phyloP scores from a whole-genome alignment of 2,113 vertebrate species.

The Anhinga anhinga region DNA sequence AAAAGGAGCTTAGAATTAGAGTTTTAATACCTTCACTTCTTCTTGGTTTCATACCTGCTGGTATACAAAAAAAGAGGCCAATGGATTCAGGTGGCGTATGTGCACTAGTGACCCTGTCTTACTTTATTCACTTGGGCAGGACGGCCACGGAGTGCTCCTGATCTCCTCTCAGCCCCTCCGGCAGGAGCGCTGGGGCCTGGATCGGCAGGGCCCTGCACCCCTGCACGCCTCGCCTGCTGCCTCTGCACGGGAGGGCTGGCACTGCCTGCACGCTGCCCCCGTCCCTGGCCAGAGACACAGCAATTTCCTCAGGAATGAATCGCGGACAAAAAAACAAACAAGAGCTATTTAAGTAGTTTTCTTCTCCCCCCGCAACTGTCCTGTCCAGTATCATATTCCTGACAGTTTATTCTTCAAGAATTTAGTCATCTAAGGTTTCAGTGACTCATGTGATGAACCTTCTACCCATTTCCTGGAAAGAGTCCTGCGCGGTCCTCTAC shows the following conservation, averaged over 20 bases:
- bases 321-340: not conserved
- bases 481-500: not conserved
- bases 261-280: not conserved
- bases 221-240: not conserved
- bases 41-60: not conserved
- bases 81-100: not conserved
- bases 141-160: not conserved
- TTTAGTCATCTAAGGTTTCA: conserved; percentile 47
- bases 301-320: conserved; percentile 61
- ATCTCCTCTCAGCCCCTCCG: not conserved
- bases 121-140: not conserved
- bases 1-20: not conserved
- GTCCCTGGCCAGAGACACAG: not conserved
- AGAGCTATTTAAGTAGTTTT: conserved; percentile 34
- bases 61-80: not conserved
- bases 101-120: not conserved
- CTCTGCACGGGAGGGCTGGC: not conserved
- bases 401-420: conserved; percentile 49
- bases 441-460: conserved; percentile 55
- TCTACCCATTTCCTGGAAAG: conserved; percentile 48
- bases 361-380: not conserved
- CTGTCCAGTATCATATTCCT: conserved; percentile 39
- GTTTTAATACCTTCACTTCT: not conserved
- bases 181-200: not conserved
- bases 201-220: not conserved